A percentile compares a stretch with the other conserved stretches of the same genome.
These are phyloP conservation scores for Erebia ligea DNA, from an alignment of 2,888 invertebrate species.

Conservation along the genomic window DNA sequence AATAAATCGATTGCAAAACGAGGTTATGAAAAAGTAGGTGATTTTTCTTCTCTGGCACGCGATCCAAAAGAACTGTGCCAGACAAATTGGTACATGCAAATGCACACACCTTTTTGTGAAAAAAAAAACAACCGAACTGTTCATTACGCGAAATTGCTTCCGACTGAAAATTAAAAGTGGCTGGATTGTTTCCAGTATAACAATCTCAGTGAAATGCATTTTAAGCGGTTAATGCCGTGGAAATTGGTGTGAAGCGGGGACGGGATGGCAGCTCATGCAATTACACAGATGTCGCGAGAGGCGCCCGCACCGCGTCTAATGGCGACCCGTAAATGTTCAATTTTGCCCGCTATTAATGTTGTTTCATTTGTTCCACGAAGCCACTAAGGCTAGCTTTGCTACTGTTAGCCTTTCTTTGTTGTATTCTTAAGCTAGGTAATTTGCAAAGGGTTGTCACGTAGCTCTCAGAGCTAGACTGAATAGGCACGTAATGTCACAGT, in stretches of 20 bases:
- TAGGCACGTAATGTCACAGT: not conserved
- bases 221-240: constrained; percentile 72
- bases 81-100: constrained; percentile 21
- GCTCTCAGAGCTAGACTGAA: not conserved
- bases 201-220: constrained; percentile 75
- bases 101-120: constrained; percentile 9
- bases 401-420: constrained; percentile 25
- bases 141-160: constrained; percentile 48
- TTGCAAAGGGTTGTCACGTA: constrained; percentile 8
- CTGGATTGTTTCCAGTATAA: constrained; percentile 62
- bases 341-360: constrained; percentile 48
- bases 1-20: no score
- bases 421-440: constrained; percentile 15
- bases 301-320: constrained; percentile 52
- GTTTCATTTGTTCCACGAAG: constrained; percentile 44
- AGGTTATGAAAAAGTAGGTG: not conserved
- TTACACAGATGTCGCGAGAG: constrained; percentile 71
- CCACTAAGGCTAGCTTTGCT: constrained; percentile 27
- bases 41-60: not conserved
- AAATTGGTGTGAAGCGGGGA: constrained; percentile 69
- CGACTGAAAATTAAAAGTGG: constrained; percentile 57
- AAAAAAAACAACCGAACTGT: constrained; percentile 34
- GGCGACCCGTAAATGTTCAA: constrained; percentile 54
- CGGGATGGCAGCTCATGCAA: constrained; percentile 65
- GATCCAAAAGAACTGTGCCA: not conserved